Percentiles rank a stretch among this genome's conserved stretches.
Evolutionary conservation across 2,888 invertebrate genomes (phyloP).

Genomic region (Schizaphis graminum): DNA sequence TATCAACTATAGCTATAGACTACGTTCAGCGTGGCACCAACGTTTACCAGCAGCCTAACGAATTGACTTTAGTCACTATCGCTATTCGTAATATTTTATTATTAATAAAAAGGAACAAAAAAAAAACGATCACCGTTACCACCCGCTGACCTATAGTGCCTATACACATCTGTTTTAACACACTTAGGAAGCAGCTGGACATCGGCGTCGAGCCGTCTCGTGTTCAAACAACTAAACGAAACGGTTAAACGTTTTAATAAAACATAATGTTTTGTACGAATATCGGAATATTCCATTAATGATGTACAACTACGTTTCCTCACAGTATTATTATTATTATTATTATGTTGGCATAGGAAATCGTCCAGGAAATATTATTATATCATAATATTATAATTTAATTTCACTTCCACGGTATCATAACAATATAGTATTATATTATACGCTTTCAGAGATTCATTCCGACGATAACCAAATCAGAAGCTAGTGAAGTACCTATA

Average conservation of each 20-base stretch:
- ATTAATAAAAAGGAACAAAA: neutral
- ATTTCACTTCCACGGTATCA: neutral
- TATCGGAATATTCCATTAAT: neutral
- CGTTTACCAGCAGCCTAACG: slow-evolving; percentile 17
- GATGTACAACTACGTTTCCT: neutral
- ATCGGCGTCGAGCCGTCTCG: slow-evolving; percentile 61
- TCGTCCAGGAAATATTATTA: neutral
- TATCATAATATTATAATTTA: neutral
- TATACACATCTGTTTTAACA: slow-evolving; percentile 51
- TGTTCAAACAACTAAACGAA: slow-evolving; percentile 21
- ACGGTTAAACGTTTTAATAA: neutral
- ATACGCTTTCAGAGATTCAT: neutral
- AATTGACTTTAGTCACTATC: slow-evolving; percentile 52
- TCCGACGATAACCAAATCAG: neutral
- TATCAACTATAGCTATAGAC: neutral
- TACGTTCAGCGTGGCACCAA: slow-evolving; percentile 13
- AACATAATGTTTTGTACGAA: neutral
- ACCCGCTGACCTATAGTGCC: neutral
- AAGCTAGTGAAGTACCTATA: neutral
- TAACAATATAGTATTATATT: neutral
- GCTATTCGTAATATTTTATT: neutral
- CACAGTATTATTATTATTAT: neutral
- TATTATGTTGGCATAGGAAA: neutral
- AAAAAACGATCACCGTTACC: slow-evolving; percentile 21
- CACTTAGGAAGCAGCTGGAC: slow-evolving; percentile 59